phyloP scores from a whole-genome alignment of 2,797 vertebrate genomes.

The Lagocephalus sceleratus region DNA sequence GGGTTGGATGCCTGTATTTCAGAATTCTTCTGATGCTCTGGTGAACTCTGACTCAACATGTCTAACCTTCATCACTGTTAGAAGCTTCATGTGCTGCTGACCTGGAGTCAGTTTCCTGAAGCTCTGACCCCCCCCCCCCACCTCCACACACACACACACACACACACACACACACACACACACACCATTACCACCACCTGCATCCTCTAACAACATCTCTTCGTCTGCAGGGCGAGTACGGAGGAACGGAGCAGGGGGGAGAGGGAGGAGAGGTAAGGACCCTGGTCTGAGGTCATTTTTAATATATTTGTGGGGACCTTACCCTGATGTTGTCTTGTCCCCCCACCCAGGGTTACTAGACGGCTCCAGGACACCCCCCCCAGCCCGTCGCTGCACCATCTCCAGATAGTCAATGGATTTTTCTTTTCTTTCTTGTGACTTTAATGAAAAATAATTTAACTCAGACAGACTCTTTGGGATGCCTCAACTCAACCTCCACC shows the following conservation, averaged over 20 bases:
- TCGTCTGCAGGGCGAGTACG: constrained; percentile 72
- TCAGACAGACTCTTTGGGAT: constrained; percentile 73
- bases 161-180: too few species aligned
- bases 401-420: constrained; percentile 75
- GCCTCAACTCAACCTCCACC: constrained; percentile 36
- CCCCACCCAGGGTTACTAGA: constrained; percentile 73
- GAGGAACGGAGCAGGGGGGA: constrained; percentile 77
- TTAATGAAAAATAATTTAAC: constrained; percentile 71
- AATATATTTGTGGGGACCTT: too few species aligned
- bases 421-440: constrained; percentile 69
- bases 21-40: too few species aligned
- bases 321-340: background rate
- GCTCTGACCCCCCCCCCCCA: too few species aligned
- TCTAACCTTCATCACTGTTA: too few species aligned
- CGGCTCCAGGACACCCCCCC: constrained; percentile 41
- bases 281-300: too few species aligned
- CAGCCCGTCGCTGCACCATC: constrained; percentile 61
- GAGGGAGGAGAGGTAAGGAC: constrained; percentile 78
- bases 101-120: too few species aligned
- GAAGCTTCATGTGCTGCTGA: constrained; percentile 1
- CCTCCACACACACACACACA: too few species aligned
- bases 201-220: background rate
- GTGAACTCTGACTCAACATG: constrained; percentile 14
- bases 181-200: constrained; percentile 14
- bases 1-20: constrained; percentile 47